Evolutionary conservation across 2,797 vertebrate species (phyloP), one percentile per base, ranked within the genome.

Genomic region (Molossus molossus): DNA sequence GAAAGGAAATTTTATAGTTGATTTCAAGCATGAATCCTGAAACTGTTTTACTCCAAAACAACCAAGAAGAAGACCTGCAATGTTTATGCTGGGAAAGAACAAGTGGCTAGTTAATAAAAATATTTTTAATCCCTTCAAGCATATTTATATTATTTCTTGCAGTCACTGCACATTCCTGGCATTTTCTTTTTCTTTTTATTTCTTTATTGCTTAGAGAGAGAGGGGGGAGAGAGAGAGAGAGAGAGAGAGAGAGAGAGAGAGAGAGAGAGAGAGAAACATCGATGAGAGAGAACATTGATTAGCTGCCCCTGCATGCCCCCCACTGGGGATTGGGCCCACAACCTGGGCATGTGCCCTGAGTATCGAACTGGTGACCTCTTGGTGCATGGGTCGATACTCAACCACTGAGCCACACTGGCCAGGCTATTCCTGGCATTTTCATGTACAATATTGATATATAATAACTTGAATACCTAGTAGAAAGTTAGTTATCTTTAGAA

Each of bases 21-120:
- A 83, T 70, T 95, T 93, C 72, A 94, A 91, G 40, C 76, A 53
- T 76, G 20, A 87, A 64, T 72, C 27, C 62, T 91, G n/a, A 87
- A 89, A 12, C 45, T 91, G 27, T 69, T 92, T 91, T 50, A 58
- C 72, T 82, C 55, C 17, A 86, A 89, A 91, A 27, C 4, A 48
- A 62, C 40, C 57, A 73, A 88, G 83, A 90, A 73, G 4, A 93
- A 81, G 17, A 87, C n/a, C 33, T 69, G 23, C 23, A 75, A 12
- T 95, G 18, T 70, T 86, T 73, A 55, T 83, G 18, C 50, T 27
- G 60, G 6, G 12, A 6, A 92, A 65, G 57, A 94, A 62, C 23
- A 85, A 57, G 33, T 50, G 23, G 11, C 18, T 75, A 65, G 12
- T 72, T 20, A 48, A 75, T 53, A 76, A 88, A 92, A 70, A 83